Percentiles rank a stretch among this genome's conserved stretches.
These are phyloP conservation scores for Albula glossodonta DNA, from an alignment of 2,113 vertebrate genomes.

Conservation along the genomic window DNA sequence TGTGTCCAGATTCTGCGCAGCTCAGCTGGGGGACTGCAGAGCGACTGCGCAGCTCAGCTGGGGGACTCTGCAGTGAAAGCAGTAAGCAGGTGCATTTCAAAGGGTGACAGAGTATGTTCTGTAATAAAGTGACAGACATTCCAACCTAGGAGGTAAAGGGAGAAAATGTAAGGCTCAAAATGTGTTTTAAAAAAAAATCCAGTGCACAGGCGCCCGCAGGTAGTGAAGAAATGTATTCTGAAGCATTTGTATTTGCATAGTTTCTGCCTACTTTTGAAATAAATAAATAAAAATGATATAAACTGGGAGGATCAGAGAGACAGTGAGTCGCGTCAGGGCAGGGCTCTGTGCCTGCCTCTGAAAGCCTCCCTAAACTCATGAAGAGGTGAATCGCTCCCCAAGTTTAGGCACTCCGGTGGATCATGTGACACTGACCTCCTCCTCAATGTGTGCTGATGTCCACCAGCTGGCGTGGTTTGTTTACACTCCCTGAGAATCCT, in stretches of 20 bases:
- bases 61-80: neutral
- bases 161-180: too few relatives aligned
- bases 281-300: conserved; percentile 45
- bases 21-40: neutral
- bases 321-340: conserved; percentile 78
- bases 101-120: too few relatives aligned
- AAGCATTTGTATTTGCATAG: conserved; percentile 82
- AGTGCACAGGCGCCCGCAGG: conserved; percentile 69
- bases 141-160: conserved; percentile 60
- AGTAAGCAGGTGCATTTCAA: neutral
- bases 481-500: too few relatives aligned
- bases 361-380: too few relatives aligned
- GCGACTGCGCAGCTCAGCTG: neutral
- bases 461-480: too few relatives aligned
- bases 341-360: conserved; percentile 74
- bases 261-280: conserved; percentile 66
- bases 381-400: too few relatives aligned
- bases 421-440: too few relatives aligned
- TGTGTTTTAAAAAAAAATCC: too few relatives aligned
- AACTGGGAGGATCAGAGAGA: conserved; percentile 83
- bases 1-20: too few relatives aligned
- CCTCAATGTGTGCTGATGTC: too few relatives aligned
- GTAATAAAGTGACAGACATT: conserved; percentile 40
- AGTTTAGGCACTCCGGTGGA: too few relatives aligned
- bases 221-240: conserved; percentile 81